phyloP scores from a whole-genome alignment of 1,140 invertebrate genomes.

The Stegodyphus dumicola region DNA sequence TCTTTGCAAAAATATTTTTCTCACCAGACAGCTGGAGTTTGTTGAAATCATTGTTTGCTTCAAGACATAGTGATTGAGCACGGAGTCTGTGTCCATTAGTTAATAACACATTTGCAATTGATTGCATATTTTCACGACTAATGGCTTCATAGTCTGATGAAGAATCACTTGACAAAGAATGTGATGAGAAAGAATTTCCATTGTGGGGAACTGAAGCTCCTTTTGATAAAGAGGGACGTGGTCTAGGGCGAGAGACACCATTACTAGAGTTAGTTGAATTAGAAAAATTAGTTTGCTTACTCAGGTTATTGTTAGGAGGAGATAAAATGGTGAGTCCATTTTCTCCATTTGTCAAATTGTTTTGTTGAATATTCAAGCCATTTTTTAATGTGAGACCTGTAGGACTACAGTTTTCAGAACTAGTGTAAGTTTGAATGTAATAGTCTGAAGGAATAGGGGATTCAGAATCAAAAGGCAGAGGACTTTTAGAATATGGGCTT shows the following conservation, averaged over 20 bases:
- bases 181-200: slow-evolving; percentile 30
- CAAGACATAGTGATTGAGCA: slow-evolving; percentile 33
- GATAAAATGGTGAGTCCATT: slow-evolving; percentile 7
- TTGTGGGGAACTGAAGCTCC: slow-evolving; percentile 22
- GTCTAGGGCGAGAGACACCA: slow-evolving; percentile 43
- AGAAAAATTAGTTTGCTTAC: slow-evolving; percentile 11
- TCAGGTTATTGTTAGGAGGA: slow-evolving; percentile 5
- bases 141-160: slow-evolving; percentile 48
- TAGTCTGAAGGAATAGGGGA: slow-evolving; percentile 42
- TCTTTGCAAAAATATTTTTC: slow-evolving; percentile 60
- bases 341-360: slow-evolving; percentile 4
- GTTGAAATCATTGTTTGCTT: slow-evolving; percentile 25
- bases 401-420: slow-evolving; percentile 25
- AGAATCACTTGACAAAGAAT: slow-evolving; percentile 32
- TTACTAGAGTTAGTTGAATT: slow-evolving; percentile 10
- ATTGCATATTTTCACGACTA: slow-evolving; percentile 52
- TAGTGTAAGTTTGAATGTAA: slow-evolving; percentile 22
- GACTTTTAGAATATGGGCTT: slow-evolving; percentile 52
- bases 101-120: slow-evolving; percentile 38
- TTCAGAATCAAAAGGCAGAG: slow-evolving; percentile 9
- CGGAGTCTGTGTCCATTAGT: slow-evolving; percentile 36
- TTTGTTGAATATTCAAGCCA: no score
- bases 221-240: slow-evolving; percentile 30
- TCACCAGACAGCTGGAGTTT: slow-evolving; percentile 12
- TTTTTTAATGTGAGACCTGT: slow-evolving; percentile 5